Conservation (phyloP, 2,888 invertebrate genomes). For the Drosophila yooni region DNA sequence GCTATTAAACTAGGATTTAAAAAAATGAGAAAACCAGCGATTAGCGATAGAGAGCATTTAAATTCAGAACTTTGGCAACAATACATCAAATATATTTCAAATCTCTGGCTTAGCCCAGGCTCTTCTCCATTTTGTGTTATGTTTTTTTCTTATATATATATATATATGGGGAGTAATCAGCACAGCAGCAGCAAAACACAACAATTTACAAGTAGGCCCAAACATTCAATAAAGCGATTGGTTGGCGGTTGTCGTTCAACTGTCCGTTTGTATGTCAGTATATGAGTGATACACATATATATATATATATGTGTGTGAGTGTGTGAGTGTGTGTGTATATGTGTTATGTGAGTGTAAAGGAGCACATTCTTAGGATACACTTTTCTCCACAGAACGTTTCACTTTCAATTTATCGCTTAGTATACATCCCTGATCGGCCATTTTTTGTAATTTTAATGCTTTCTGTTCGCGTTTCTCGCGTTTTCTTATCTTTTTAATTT, state of each 20-base stretch:
- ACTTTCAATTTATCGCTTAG: conserved; percentile 82
- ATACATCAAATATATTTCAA: conserved; percentile 10
- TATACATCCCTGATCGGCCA: conserved; percentile 85
- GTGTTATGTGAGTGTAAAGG: background rate
- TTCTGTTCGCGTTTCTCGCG: conserved; percentile 85
- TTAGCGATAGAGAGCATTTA: conserved; percentile 79
- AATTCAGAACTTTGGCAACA: conserved; percentile 58
- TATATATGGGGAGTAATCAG: conserved; percentile 1
- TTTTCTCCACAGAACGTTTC: conserved; percentile 82
- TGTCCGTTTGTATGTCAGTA: background rate
- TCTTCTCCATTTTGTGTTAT: background rate
- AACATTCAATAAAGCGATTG: conserved; percentile 24
- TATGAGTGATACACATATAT: background rate
- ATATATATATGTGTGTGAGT: accelerated
- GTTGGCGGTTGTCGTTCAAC: conserved; percentile 4
- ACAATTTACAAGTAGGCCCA: conserved; percentile 2
- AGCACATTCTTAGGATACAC: conserved; percentile 79
- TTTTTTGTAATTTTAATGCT: conserved; percentile 85
- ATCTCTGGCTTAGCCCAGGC: conserved; percentile 11
- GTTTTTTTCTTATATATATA: background rate
- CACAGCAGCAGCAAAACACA: conserved; percentile 15
- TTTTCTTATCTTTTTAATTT: conserved; percentile 85
- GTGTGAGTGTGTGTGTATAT: conserved; percentile 8
- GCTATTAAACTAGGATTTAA: conserved; percentile 16
- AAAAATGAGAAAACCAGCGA: conserved; percentile 66